phyloP scores from a whole-genome alignment of 2,113 vertebrate genomes.

The Anser cygnoides region DNA sequence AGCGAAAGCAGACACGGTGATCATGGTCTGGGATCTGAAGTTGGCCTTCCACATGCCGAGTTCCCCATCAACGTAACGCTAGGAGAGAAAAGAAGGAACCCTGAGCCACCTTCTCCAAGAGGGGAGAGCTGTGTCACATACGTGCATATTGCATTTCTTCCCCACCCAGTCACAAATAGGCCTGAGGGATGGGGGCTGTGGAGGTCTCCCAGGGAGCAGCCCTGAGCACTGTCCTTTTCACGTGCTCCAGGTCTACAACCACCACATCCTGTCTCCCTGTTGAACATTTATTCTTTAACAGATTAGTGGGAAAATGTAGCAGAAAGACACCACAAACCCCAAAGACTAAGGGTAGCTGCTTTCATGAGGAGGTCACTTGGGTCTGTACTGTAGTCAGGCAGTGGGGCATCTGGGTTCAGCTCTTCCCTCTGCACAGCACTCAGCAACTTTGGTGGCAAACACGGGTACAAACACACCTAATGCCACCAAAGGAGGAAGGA shows the following conservation, averaged over 20 bases:
- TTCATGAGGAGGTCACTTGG: neutral
- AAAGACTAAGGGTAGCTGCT: neutral
- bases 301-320: neutral
- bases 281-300: neutral
- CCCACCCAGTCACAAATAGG: neutral
- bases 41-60: conserved; percentile 70
- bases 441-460: neutral
- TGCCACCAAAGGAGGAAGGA: neutral
- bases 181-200: neutral
- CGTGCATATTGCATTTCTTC: neutral
- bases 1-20: conserved; percentile 78
- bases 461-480: accelerated
- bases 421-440: neutral
- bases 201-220: neutral
- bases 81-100: neutral
- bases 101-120: neutral
- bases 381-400: neutral
- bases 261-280: neutral
- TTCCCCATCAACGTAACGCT: conserved; percentile 83
- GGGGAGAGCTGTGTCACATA: neutral
- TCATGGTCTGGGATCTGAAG: neutral
- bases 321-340: neutral
- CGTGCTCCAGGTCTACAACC: neutral
- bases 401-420: neutral
- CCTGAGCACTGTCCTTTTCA: neutral